Conservation (phyloP, 2,113 vertebrate genomes). For the Salvelinus namaycush region DNA sequence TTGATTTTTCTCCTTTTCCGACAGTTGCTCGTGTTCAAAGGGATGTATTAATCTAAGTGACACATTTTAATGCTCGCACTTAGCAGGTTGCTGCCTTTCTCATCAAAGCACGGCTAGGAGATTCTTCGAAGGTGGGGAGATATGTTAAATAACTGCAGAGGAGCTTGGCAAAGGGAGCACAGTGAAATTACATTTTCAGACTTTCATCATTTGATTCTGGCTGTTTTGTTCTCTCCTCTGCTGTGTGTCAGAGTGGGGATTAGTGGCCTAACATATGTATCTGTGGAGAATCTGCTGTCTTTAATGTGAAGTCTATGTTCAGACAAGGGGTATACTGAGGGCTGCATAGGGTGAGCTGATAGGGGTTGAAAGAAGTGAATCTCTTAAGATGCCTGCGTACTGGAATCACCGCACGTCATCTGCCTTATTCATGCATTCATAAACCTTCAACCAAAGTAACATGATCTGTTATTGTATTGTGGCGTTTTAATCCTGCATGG, state of each 20-base stretch:
- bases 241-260: constrained; percentile 46
- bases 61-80: constrained; percentile 72
- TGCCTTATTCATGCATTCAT: neutral
- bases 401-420: neutral
- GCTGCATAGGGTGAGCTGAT: neutral
- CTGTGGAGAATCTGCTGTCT: constrained; percentile 28
- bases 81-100: constrained; percentile 69
- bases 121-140: constrained; percentile 51
- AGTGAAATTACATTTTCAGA: constrained; percentile 60
- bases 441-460: constrained; percentile 14
- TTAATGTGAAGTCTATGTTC: constrained; percentile 50
- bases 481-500: neutral
- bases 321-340: constrained; percentile 8
- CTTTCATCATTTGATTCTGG: constrained; percentile 56
- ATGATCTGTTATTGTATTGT: neutral
- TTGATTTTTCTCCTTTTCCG: constrained; percentile 50
- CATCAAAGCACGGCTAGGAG: constrained; percentile 64
- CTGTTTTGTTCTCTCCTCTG: constrained; percentile 49
- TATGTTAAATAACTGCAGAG: constrained; percentile 65
- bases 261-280: constrained; percentile 39
- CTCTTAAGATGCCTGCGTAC: constrained; percentile 9
- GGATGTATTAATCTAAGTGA: constrained; percentile 71
- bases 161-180: constrained; percentile 45
- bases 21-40: constrained; percentile 70
- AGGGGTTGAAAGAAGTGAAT: constrained; percentile 2